phyloP scores from a whole-genome alignment of 1,140 invertebrate genomes.

The Penaeus chinensis region DNA sequence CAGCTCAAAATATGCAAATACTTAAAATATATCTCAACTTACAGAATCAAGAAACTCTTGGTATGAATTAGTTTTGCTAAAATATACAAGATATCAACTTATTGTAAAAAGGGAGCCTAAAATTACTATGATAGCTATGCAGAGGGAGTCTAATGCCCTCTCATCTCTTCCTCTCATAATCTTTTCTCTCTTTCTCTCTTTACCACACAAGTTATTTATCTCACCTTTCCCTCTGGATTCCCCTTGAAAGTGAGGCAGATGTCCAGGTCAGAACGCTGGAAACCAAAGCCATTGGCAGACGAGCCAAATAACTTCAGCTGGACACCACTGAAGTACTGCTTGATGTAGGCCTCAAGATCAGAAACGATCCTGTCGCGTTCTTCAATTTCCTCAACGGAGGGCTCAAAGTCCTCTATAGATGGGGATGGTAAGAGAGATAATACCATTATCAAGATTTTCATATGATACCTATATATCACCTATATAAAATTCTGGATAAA shows the following conservation, averaged over 20 bases:
- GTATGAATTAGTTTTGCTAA: not conserved
- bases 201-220: no score
- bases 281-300: slow-evolving; percentile 76
- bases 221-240: slow-evolving; percentile 65
- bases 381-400: slow-evolving; percentile 66
- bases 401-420: slow-evolving; percentile 67
- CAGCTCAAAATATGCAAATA: not conserved
- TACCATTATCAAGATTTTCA: slow-evolving; percentile 3
- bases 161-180: not conserved
- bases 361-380: slow-evolving; percentile 67
- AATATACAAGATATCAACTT: not conserved
- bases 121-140: no score
- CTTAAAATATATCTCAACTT: not conserved
- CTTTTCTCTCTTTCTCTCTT: no score
- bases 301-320: slow-evolving; percentile 74
- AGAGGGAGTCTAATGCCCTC: no score
- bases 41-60: not conserved
- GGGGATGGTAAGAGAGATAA: slow-evolving; percentile 7
- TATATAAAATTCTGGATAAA: not conserved
- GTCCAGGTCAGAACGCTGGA: slow-evolving; percentile 74
- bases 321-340: slow-evolving; percentile 67
- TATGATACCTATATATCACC: slow-evolving; percentile 2
- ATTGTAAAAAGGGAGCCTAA: no score
- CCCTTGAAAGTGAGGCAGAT: slow-evolving; percentile 74
- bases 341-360: slow-evolving; percentile 68